Base-by-base conservation (phyloP, 2,888 invertebrate species). In the Clanis bilineata region DNA sequence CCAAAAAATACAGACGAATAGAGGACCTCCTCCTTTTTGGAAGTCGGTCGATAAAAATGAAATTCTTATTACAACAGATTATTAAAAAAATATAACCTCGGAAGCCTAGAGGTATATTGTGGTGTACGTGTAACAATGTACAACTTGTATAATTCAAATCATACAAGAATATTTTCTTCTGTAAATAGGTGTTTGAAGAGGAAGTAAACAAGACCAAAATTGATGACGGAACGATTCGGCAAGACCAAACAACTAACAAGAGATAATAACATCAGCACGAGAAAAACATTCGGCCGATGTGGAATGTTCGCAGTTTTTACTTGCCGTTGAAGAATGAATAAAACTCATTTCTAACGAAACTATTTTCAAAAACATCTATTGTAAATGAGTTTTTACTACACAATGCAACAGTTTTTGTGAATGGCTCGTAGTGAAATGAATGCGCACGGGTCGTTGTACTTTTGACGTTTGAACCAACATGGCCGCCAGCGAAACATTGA, bases 401-500 rank as follows among this genome's bases (percentile, higher is more conserved):
- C 38, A 51, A 71, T 69, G 73, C 70, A 75, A 68, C 68, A 69
- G 25, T 63, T 59, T 62, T 57, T 60, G 56, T 60, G 63, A 62
- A 64, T 64, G 65, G 62, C 54, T 51, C 43, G 25, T 51, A 58
- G 39, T 25, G 25, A 47, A 51, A 25, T 45, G 45, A 21, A 54
- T 12, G 5, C 36, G n/a, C 65, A 28, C 64, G 62, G 76, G 72
- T 78, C 71, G 67, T 65, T 62, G 77, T 72, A 73, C 79, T 70
- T 73, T 81, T 81, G 85, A 83, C 80, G 80, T 78, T 76, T 76
- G 76, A 67, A 73, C 68, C 80, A 81, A 77, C 70, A 82, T 78
- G 80, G 82, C 76, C 68, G 74, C 62, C 66, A 65, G 72, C 82
- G 84, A 85, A 79, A 86, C 84, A 81, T 74, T 78, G 68, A 84